Base-by-base conservation (phyloP, 2,113 vertebrate species). In the Agelaius phoeniceus region DNA sequence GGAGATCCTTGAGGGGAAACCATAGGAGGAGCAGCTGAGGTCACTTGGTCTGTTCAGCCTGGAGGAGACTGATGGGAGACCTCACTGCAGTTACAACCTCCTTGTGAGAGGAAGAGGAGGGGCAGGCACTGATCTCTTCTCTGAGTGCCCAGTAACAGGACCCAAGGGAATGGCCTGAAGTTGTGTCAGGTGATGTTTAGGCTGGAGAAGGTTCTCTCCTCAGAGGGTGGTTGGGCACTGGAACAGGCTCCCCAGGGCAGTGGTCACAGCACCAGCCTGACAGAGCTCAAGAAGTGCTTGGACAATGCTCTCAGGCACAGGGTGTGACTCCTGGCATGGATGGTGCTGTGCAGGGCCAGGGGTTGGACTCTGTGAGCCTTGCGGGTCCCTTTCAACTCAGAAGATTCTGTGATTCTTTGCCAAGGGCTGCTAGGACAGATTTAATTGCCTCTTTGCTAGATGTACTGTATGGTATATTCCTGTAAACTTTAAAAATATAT, bases 211-310 rank as follows among this genome's bases (percentile, higher is more conserved):
- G 1, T 35, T 71, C 5, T 72, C 31, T 6, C 0, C 4, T 10
- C 26, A 58, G 37, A 23, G 15, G 5, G 2, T 73, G 10, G 0
- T 0, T 57, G 21, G 14, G 3, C 15, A 18, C 26, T 73, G 26
- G 54, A 23, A 15, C 18, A 43, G 9, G 7, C 37, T 37, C 18
- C 6, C 5, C 2, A 13, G 17, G 12, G 19, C 0, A 44, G 11
- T 28, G 15, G 5, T 43, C 12, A 15, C 31, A 65, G 35, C 14
- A 28, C 2, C 18, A 66, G 4, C 9, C 43, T 49, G 31, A 12
- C 2, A 13, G 43, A 58, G 11, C 0, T 43, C 51, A 57, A 14
- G 20, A 12, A 8, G 7, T 0, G 0, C 27, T 26, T 65, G 26
- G 9, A 22, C 7, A 73, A 11, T 31, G 7, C 16, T 15, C 10